phyloP scores from a whole-genome alignment of 2,888 invertebrate species.

The Amiota minor region DNA sequence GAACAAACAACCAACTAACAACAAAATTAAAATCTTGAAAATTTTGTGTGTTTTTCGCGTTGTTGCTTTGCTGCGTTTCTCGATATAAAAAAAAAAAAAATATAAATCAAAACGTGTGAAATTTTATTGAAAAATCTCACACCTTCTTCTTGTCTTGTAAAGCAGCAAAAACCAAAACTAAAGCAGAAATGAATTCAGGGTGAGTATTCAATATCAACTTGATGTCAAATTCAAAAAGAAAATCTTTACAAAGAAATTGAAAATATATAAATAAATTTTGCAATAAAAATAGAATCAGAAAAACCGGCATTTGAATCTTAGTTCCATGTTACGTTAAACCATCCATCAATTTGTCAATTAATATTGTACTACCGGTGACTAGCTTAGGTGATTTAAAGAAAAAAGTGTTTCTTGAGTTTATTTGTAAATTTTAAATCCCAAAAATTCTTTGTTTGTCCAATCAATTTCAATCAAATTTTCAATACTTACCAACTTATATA shows the following conservation, averaged over 20 bases:
- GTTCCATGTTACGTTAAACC: no score
- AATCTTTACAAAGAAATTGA: not conserved
- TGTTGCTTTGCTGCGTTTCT: constrained; percentile 38
- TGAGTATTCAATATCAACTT: constrained; percentile 44
- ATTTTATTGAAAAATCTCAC: not conserved
- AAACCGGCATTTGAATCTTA: no score
- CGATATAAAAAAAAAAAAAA: constrained; percentile 32
- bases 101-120: not conserved
- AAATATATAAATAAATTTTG: not conserved
- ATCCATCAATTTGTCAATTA: no score
- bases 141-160: not conserved
- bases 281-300: no score
- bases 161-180: constrained; percentile 35
- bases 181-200: constrained; percentile 56
- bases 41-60: constrained; percentile 23
- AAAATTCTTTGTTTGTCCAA: no score
- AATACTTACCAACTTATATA: no score
- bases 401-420: no score
- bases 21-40: not conserved
- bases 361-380: no score
- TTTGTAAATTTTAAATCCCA: no score
- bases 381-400: no score
- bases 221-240: not conserved
- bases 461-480: no score
- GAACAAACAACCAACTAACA: constrained; percentile 33